phyloP scores from a whole-genome alignment of 2,113 vertebrate species.

The Lepus timidus region DNA sequence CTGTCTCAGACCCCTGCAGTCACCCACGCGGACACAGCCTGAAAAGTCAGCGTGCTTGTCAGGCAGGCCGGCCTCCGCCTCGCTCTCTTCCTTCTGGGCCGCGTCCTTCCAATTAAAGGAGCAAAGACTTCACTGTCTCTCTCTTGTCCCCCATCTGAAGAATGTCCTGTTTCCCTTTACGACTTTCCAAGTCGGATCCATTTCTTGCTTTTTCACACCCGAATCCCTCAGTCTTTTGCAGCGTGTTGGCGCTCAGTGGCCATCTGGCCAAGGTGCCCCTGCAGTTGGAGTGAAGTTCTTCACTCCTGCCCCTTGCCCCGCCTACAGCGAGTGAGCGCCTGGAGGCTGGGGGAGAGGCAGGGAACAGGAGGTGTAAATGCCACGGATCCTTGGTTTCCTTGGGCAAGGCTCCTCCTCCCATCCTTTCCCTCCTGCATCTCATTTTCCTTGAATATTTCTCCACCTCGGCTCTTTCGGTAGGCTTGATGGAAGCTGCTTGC shows the following conservation, averaged over 20 bases:
- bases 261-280: neutral
- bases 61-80: neutral
- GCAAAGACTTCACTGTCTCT: neutral
- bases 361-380: no score
- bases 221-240: neutral
- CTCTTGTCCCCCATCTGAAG: neutral
- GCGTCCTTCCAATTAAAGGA: neutral
- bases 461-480: neutral
- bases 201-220: neutral
- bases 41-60: neutral
- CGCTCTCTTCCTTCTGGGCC: neutral
- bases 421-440: neutral
- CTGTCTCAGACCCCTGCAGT: neutral
- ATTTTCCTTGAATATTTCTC: neutral
- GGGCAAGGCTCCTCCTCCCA: neutral
- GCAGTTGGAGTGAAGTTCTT: no score
- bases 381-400: neutral
- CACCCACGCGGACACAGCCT: neutral
- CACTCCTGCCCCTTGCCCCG: no score
- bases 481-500: neutral
- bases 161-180: neutral
- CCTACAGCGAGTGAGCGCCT: neutral
- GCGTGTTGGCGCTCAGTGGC: neutral
- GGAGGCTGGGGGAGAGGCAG: rapidly evolving
- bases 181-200: neutral